Evolutionary conservation across 2,888 invertebrate species (phyloP), one percentile per base, ranked within the genome.

Genomic region (Trissolcus japonicus): DNA sequence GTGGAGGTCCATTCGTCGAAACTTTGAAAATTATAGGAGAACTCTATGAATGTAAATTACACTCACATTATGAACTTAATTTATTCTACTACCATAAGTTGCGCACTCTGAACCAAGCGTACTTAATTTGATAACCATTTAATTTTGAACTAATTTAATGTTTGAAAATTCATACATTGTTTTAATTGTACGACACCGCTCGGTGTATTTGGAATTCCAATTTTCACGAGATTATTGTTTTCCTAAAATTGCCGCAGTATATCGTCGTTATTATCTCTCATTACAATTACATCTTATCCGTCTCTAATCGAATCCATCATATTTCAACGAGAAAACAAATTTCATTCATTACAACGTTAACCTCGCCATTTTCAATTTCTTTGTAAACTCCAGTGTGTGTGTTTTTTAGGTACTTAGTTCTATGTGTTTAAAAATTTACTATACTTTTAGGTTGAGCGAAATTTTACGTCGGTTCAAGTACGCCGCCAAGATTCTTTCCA

Each of bases 1-100:
- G 69, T 66, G 56, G 16, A 9, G 61, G 61, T 71, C 29, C 71
- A 66, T 71, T 69, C 66, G 66, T 41, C 56, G 46, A 66, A 76
- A 76, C 65, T 76, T 76, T 65, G 60, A 53, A 66, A 76, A 76
- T 76, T 69, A 66, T 71, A 76, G 60, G 69, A 71, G 66, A 69
- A 76, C 66, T 68, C 76, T 61, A 66, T 76, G 69, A 76, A 76
- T 76, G 76, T 76, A 76, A 76, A 76, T 76, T 76, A 71, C 65
- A 71, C 69, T 71, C 60, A 76, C 76, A 65, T 71, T 50, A 61
- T 53, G 69, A 66, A 61, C 76, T 76, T 76, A 76, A 76, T 76
- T 76, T 76, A 76, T 76, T 76, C 65, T 76, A 56, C 69, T 65
- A 65, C 69, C 69, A 60, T 69, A 76, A 76, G 69, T 76, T 76